Percentiles rank a stretch among this genome's conserved stretches.
Conservation (phyloP, 1,140 invertebrate genomes). For the Drosophila cardini region DNA sequence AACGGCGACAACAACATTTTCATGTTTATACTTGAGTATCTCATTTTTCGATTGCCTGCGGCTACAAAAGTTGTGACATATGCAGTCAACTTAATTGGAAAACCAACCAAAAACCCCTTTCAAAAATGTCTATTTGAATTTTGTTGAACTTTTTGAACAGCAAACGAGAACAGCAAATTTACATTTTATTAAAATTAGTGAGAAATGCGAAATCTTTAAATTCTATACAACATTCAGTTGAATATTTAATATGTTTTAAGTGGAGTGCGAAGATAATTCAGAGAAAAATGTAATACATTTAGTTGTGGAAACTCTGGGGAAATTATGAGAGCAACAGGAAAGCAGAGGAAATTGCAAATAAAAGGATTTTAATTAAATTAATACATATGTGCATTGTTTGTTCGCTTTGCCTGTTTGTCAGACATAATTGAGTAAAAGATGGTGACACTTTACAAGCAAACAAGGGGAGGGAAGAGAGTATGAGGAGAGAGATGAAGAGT, state of each 20-base stretch:
- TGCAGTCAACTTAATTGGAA: constrained; percentile 31
- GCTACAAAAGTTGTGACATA: constrained; percentile 9
- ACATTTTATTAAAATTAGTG: not conserved
- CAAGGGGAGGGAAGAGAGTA: not conserved
- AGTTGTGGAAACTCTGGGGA: constrained; percentile 23
- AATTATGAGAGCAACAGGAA: constrained; percentile 5
- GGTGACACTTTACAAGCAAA: constrained; percentile 66
- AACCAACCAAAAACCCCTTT: constrained; percentile 1
- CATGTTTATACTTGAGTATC: constrained; percentile 21
- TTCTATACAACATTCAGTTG: not conserved
- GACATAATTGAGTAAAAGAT: constrained; percentile 80
- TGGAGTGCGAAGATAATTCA: not conserved
- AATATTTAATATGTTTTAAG: not conserved
- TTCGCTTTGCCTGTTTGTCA: constrained; percentile 45
- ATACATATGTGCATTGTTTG: constrained; percentile 72
- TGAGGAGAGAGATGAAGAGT: not conserved
- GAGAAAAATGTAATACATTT: not conserved
- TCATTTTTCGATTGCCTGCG: constrained; percentile 11
- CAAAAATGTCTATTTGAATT: not conserved
- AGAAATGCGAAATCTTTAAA: not conserved
- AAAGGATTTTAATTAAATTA: constrained; percentile 83
- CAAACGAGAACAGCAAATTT: not conserved
- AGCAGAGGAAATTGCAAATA: constrained; percentile 55
- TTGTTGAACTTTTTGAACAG: not conserved
- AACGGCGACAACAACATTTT: constrained; percentile 29